Conservation (phyloP, 2,888 invertebrate genomes). For the Ectemnius lituratus region DNA sequence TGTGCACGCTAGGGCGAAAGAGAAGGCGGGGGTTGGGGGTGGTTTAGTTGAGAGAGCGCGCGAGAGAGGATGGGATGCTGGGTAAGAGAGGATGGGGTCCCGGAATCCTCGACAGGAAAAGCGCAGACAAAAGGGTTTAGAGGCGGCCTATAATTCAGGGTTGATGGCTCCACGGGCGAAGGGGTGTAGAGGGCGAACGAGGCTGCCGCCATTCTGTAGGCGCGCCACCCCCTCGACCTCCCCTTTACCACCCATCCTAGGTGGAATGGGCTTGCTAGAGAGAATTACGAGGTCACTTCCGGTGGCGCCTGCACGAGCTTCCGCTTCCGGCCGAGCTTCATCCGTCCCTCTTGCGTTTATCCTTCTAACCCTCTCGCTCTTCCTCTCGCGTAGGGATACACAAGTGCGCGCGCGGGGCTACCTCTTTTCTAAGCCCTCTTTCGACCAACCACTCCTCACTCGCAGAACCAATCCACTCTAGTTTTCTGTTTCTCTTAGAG, state of each 20-base stretch:
- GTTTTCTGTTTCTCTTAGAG: constrained; percentile 5
- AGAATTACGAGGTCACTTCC: constrained; percentile 78
- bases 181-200: constrained; percentile 27
- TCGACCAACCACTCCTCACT: constrained; percentile 8
- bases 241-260: constrained; percentile 16
- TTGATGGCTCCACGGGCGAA: constrained; percentile 71
- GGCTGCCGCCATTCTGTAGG: constrained; percentile 50
- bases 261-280: constrained; percentile 58
- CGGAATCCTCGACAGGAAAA: constrained; percentile 73
- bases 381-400: constrained; percentile 24
- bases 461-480: neutral
- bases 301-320: constrained; percentile 77
- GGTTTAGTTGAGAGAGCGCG: too few relatives aligned
- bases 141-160: constrained; percentile 75
- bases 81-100: constrained; percentile 47
- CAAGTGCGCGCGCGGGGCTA: constrained; percentile 25
- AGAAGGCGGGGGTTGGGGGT: neutral
- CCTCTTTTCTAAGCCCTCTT: constrained; percentile 22
- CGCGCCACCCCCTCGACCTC: neutral
- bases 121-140: constrained; percentile 76
- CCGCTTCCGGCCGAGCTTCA: constrained; percentile 74
- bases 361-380: constrained; percentile 25
- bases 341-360: constrained; percentile 60
- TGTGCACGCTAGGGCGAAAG: neutral
- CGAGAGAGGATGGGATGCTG: neutral